Base-by-base conservation (phyloP, 1,140 invertebrate genomes). In the Heliconius nattereri region DNA sequence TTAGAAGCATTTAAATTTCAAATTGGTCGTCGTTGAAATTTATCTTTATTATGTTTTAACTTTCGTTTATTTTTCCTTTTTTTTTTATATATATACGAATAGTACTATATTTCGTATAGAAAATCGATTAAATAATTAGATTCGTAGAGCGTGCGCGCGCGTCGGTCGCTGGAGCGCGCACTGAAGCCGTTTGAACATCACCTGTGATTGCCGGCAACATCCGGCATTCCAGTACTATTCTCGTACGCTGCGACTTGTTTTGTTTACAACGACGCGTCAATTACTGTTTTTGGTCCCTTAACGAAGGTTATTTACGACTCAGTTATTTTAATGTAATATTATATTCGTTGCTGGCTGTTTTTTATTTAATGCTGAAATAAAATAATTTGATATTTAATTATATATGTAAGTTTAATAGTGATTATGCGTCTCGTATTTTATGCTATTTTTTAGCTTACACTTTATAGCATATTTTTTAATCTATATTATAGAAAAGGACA, bases 201-300 rank as follows among this genome's bases (percentile, higher is more conserved):
- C 87, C 87, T 88, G 87, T 83, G 81, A 83, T 83, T 81, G 80
- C 78, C 80, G 82, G 88, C 90, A 92, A 90, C 87, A 93, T 93
- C 92, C 92, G 92, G 92, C 92, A 93, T 93, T 92, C 92, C 92
- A 87, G 75, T 73, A 85, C 85, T 92, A 91, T 92, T 92, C 86
- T 89, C 72, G 86, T 83, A 75, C 84, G 52, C 83, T 79, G 81
- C 85, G 88, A 92, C 89, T 88, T 89, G 87, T 86, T 91, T 93
- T 93, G 90, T 92, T 93, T 92, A 93, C 89, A 86, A 84, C 82
- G 79, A 84, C 82, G 79, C 75, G 84, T 75, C 52, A 76, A 78
- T 81, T 87, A 76, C 86, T 90, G 85, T 86, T 88, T 91, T 89
- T 85, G 84, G 85, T 85, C 78, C 75, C 72, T 76, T 76, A 57